Evolutionary conservation across 2,113 vertebrate species (phyloP), one percentile per base, ranked within the genome.

Genomic region (Neodon shergylaensis): DNA sequence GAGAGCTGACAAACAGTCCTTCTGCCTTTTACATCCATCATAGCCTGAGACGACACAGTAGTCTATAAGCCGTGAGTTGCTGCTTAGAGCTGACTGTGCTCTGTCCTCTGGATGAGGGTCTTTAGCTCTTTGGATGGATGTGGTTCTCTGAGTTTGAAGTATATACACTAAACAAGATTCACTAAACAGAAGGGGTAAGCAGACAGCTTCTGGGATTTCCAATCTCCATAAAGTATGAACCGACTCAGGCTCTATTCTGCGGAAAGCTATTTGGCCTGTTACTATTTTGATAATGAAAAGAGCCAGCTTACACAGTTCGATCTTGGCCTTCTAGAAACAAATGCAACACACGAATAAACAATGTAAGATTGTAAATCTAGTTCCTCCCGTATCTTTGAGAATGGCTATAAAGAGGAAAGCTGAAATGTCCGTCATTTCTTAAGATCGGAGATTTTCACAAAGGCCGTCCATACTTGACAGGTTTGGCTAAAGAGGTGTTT

Each of bases 251-350:
- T 83, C 78, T 54, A 8, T 76, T 91, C 33, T 65, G 24, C 19
- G 17, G 4, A 47, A 94, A 82, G n/a, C 87, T 88, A 81, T 66
- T 84, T 90, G n/a, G 2, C 68, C 82, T 87, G 70, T 94, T 95
- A 84, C 16, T 77, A n/a, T 52, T 79, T 86, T 63, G 91, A 85
- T 63, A 87, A 84, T 5, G 5, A 17, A 84, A 70, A 42, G 44
- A 49, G 21, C 5, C 61, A 89, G 22, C 58, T 58, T 47, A 63
- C 78, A 24, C 22, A 82, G 68, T 93, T 94, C 52, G 28, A 92
- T 70, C 39, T 72, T 92, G 66, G 65, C 65, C 44, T 74, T 78
- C 54, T 47, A 72, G 68, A 78, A 89, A 89, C 61, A 93, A 94
- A 42, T 70, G 6, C n/a, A 83, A 81, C 12, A 93, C 36, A 76